These are phyloP conservation scores for Ischnus inquisitorius DNA, from an alignment of 2,888 invertebrate species.

Conservation along the genomic window DNA sequence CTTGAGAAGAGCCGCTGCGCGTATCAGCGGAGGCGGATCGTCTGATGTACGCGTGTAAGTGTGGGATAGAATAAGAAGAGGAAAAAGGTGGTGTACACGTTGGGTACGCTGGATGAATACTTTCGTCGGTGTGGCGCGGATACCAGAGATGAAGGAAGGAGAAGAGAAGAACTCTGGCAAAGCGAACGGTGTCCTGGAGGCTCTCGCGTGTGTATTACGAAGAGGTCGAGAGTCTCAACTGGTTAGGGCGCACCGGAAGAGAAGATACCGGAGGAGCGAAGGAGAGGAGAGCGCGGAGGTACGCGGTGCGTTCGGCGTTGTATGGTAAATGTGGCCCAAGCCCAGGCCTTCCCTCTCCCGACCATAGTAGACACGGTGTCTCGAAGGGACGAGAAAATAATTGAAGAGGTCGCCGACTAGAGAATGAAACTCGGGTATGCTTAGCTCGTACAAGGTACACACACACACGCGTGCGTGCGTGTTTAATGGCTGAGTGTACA, in stretches of 20 bases:
- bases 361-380: conserved; percentile 57
- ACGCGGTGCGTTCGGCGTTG: conserved; percentile 12
- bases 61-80: background rate
- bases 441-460: background rate
- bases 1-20: conserved; percentile 70
- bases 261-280: background rate
- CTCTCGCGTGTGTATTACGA: conserved; percentile 37
- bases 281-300: conserved; percentile 8
- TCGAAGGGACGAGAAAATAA: conserved; percentile 68
- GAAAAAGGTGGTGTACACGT: background rate
- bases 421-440: conserved; percentile 21
- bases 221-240: conserved; percentile 30
- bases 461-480: background rate
- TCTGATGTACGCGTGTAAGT: background rate
- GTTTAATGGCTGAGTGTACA: conserved; percentile 1
- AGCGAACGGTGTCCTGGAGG: conserved; percentile 13
- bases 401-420: conserved; percentile 67
- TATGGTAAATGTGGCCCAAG: conserved; percentile 29
- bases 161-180: conserved; percentile 16
- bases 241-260: conserved; percentile 51
- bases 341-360: conserved; percentile 5
- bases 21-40: conserved; percentile 8
- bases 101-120: background rate
- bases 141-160: conserved; percentile 19
- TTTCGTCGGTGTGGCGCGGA: conserved; percentile 9